Percentiles rank a stretch among this genome's conserved stretches.
phyloP scores from a whole-genome alignment of 2,113 vertebrate genomes.

The Mirounga angustirostris region DNA sequence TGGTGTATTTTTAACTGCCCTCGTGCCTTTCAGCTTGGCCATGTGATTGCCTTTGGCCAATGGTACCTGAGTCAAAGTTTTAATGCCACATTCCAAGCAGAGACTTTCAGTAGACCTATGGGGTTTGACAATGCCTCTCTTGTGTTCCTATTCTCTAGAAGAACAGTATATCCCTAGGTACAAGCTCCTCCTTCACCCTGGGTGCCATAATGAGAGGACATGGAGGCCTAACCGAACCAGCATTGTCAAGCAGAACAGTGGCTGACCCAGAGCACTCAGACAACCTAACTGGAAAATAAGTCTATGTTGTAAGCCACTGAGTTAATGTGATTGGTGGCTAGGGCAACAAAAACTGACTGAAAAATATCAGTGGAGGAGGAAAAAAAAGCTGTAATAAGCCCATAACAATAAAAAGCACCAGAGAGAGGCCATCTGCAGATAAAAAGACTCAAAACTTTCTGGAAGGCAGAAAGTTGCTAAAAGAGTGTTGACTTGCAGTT shows the following conservation, averaged over 20 bases:
- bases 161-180: neutral
- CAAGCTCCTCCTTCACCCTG: neutral
- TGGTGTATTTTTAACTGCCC: neutral
- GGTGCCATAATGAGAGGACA: neutral
- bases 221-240: rapidly evolving
- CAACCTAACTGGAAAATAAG: neutral
- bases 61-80: neutral
- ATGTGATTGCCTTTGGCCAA: neutral
- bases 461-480: neutral
- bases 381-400: neutral
- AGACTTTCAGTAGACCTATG: neutral
- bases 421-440: neutral
- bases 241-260: neutral
- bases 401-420: neutral
- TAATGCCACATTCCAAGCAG: neutral
- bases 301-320: neutral
- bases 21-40: neutral
- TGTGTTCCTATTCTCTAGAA: neutral
- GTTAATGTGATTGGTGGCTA: neutral
- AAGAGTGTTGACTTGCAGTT: neutral
- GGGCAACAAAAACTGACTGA: neutral
- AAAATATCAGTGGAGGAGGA: neutral
- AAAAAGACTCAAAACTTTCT: neutral
- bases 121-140: neutral
- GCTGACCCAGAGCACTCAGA: neutral